phyloP scores from a whole-genome alignment of 2,113 vertebrate genomes.

The Phoenicopterus ruber region DNA sequence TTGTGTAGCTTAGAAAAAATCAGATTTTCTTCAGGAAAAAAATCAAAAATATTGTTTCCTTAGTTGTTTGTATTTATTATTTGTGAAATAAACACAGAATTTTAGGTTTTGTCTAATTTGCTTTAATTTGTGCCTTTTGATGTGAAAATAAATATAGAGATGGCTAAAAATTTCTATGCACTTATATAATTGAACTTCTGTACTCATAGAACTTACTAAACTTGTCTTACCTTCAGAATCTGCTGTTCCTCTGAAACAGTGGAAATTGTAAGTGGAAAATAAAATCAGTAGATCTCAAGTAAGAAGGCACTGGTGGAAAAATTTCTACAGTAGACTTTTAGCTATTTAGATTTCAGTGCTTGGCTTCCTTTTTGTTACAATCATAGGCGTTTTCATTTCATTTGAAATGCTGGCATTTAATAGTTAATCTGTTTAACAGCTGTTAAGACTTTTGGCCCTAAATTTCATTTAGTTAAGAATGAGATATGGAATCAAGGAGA shows the following conservation, averaged over 20 bases:
- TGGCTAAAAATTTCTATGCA: background rate
- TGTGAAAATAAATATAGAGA: background rate
- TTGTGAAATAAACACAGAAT: constrained; percentile 45
- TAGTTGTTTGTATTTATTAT: constrained; percentile 36
- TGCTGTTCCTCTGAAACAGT: background rate
- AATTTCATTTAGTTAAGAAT: background rate
- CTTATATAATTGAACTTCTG: background rate
- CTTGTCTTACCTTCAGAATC: background rate
- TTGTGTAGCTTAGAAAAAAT: background rate
- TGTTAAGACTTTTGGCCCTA: background rate
- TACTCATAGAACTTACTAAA: background rate
- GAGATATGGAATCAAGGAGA: background rate
- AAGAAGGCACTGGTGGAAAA: background rate
- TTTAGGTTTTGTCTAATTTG: constrained; percentile 3
- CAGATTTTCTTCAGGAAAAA: background rate
- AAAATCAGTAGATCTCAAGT: background rate
- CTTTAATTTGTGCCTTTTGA: constrained; percentile 13
- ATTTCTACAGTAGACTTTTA: background rate
- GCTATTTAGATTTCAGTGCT: background rate
- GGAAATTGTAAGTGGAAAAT: background rate
- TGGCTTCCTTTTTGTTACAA: background rate
- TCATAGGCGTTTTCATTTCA: background rate
- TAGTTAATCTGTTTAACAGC: background rate
- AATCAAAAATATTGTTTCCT: background rate
- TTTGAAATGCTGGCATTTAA: background rate